Conservation (phyloP, 2,797 vertebrate species). For the Neostethus bicornis region DNA sequence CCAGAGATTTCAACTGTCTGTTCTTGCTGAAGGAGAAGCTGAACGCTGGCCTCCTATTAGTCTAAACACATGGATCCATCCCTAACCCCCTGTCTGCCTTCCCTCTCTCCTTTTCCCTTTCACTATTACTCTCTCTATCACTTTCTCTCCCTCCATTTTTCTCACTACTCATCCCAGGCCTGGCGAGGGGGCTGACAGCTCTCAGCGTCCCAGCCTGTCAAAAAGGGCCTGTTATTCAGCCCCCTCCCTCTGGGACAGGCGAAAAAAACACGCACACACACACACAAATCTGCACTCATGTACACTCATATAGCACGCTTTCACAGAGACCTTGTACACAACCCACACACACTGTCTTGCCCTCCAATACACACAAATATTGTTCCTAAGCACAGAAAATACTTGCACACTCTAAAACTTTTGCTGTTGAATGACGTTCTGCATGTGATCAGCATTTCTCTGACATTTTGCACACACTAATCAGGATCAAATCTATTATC, state of each 20-base stretch:
- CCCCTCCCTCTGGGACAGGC: slow-evolving; percentile 81
- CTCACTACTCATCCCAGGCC: slow-evolving; percentile 78
- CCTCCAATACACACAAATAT: slow-evolving; percentile 47
- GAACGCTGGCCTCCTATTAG: slow-evolving; percentile 97
- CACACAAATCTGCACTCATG: slow-evolving; percentile 16
- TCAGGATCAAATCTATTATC: slow-evolving; percentile 85
- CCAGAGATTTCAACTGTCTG: slow-evolving; percentile 99
- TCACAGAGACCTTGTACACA: slow-evolving; percentile 62
- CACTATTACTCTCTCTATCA: slow-evolving; percentile 30
- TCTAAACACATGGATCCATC: slow-evolving; percentile 92
- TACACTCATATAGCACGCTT: slow-evolving; percentile 55
- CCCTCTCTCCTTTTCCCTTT: slow-evolving; percentile 47
- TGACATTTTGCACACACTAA: slow-evolving; percentile 81
- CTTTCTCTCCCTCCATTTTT: slow-evolving; percentile 44
- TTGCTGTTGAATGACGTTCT: slow-evolving; percentile 79
- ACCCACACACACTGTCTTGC: slow-evolving; percentile 39
- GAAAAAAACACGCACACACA: slow-evolving; percentile 41
- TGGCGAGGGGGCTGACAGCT: slow-evolving; percentile 91
- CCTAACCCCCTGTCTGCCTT: slow-evolving; percentile 71
- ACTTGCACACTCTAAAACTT: slow-evolving; percentile 79
- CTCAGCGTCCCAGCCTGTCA: slow-evolving; percentile 91
- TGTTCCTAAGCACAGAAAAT: slow-evolving; percentile 49
- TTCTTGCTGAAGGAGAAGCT: slow-evolving; percentile 95
- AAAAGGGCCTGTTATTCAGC: slow-evolving; percentile 87
- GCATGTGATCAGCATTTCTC: slow-evolving; percentile 83